These are phyloP conservation scores for Eupeodes latifasciatus DNA, from an alignment of 2,888 invertebrate genomes.

Conservation along the genomic window DNA sequence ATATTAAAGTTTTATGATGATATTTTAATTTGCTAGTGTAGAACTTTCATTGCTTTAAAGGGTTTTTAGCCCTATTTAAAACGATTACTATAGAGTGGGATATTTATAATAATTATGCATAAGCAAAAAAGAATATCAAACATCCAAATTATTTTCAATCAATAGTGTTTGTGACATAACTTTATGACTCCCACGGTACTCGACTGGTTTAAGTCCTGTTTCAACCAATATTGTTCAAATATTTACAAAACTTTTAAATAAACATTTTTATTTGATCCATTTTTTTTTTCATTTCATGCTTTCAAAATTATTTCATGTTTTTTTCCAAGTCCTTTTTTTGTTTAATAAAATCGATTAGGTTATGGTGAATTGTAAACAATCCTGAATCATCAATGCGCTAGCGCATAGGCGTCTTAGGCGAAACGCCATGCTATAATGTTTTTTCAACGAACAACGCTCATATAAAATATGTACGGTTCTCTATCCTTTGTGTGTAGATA, in stretches of 20 bases:
- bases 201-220: background rate
- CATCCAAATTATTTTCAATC: too few relatives aligned
- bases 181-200: background rate
- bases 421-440: slow-evolving; percentile 64
- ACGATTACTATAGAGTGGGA: too few relatives aligned
- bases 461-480: background rate
- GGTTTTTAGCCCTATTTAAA: too few relatives aligned
- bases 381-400: slow-evolving; percentile 62
- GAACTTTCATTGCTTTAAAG: too few relatives aligned
- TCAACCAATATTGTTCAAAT: slow-evolving; percentile 35
- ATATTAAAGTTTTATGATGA: too few relatives aligned
- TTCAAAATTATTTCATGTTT: background rate
- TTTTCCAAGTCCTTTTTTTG: background rate
- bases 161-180: background rate
- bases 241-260: slow-evolving; percentile 37
- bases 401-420: slow-evolving; percentile 44
- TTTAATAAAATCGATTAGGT: background rate
- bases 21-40: too few relatives aligned
- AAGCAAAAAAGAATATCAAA: too few relatives aligned
- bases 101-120: too few relatives aligned
- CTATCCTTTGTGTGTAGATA: background rate
- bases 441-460: slow-evolving; percentile 58
- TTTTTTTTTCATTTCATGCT: background rate
- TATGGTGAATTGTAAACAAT: slow-evolving; percentile 37
- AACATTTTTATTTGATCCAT: slow-evolving; percentile 43